Evolutionary conservation across 2,888 invertebrate species (phyloP).

Genomic region (Ectemnius lituratus): DNA sequence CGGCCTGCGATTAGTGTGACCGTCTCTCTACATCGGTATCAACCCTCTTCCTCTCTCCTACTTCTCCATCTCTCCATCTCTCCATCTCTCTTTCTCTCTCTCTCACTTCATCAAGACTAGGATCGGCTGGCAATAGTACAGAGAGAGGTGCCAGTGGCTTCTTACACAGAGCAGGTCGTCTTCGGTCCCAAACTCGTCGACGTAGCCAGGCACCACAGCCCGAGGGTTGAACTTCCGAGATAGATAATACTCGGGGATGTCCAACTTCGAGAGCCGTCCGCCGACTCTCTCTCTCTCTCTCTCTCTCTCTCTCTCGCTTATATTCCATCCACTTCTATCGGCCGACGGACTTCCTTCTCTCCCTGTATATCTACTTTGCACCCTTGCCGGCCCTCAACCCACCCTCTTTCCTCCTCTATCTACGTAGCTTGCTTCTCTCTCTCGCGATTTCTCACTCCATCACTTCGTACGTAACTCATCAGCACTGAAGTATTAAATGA

Average conservation of each 20-base stretch:
- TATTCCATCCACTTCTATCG: neutral
- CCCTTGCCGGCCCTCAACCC: conserved; percentile 1
- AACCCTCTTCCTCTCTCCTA: conserved; percentile 8
- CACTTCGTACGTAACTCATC: neutral
- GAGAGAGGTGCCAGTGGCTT: no score
- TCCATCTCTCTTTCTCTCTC: neutral
- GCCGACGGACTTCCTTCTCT: conserved; percentile 8
- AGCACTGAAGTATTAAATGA: neutral
- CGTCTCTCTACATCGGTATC: conserved; percentile 36
- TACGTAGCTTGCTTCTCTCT: neutral
- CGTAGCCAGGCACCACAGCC: conserved; percentile 41
- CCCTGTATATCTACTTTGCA: conserved; percentile 12
- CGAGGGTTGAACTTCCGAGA: conserved; percentile 65
- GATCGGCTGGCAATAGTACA: no score
- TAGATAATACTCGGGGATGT: conserved; percentile 68
- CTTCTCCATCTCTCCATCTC: neutral
- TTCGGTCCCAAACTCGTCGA: conserved; percentile 39
- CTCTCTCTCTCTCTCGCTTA: conserved; percentile 1
- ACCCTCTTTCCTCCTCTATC: neutral
- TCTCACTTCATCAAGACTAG: neutral
- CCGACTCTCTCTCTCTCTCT: conserved; percentile 17
- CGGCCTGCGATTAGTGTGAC: conserved; percentile 71
- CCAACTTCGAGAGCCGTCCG: conserved; percentile 58
- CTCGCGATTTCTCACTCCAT: neutral
- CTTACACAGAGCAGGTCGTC: conserved; percentile 21